These are phyloP conservation scores for Rhincodon typus DNA, from an alignment of 2,797 vertebrate genomes.

Conservation along the genomic window DNA sequence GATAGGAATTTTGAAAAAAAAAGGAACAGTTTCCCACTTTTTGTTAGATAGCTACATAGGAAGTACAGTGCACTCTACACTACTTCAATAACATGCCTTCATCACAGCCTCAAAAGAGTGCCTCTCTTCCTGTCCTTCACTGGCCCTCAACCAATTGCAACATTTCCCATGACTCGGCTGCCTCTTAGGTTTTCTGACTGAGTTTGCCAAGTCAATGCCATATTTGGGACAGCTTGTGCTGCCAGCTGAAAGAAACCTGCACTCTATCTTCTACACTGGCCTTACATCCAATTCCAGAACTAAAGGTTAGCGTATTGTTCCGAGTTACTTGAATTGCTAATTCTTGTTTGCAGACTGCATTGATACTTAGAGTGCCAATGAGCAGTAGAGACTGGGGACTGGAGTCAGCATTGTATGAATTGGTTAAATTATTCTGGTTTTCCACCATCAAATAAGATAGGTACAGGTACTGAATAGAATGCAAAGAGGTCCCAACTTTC, in stretches of 20 bases:
- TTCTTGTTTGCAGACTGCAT: not conserved
- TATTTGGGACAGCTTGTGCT: not conserved
- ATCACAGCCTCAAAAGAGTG: not conserved
- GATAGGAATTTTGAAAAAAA: not conserved
- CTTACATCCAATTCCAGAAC: not conserved
- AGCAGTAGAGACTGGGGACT: not conserved
- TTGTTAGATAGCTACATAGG: not conserved
- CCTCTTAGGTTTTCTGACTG: not conserved
- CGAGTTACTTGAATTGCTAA: constrained; percentile 1
- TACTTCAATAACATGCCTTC: not conserved
- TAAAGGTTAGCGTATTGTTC: not conserved
- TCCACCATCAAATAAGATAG: not conserved
- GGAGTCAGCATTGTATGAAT: not conserved
- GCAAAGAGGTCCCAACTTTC: not conserved
- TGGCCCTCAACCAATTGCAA: not conserved
- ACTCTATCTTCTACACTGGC: not conserved
- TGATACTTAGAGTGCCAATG: not conserved
- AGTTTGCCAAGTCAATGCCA: not conserved
- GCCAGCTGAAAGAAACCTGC: not conserved
- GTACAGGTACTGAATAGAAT: not conserved
- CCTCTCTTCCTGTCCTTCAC: no score
- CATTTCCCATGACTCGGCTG: not conserved
- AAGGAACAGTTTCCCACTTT: not conserved
- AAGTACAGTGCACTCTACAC: not conserved
- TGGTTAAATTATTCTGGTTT: constrained; percentile 1